Evolutionary conservation across 2,797 vertebrate genomes (phyloP).

Genomic region (Galagoides demidoff): DNA sequence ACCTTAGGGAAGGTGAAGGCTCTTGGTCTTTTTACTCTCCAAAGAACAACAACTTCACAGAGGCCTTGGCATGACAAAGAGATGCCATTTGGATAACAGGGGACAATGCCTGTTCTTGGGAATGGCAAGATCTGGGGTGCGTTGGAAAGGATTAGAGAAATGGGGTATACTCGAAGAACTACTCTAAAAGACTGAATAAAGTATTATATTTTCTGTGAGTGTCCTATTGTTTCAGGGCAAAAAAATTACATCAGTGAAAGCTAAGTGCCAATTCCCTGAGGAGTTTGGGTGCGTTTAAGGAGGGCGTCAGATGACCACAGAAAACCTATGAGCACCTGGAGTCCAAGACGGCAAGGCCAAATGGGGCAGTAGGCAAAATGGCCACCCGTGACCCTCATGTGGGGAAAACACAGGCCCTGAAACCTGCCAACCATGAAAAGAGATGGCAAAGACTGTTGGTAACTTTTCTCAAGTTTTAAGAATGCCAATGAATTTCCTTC

Average conservation of each 20-base stretch:
- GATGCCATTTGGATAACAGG: background rate
- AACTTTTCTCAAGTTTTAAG: background rate
- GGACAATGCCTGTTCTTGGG: background rate
- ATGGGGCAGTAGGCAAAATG: too few species aligned
- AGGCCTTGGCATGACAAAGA: background rate
- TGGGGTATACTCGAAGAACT: background rate
- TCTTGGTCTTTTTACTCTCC: background rate
- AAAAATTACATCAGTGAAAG: background rate
- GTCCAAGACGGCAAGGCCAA: background rate
- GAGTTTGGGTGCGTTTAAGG: background rate
- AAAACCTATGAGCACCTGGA: fast-evolving
- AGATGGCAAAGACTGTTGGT: background rate
- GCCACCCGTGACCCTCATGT: fast-evolving
- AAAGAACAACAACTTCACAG: background rate
- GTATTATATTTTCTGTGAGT: background rate
- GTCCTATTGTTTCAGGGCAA: background rate
- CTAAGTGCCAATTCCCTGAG: background rate
- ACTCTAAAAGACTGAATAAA: background rate
- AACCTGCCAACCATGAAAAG: background rate
- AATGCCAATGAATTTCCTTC: background rate
- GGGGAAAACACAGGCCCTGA: background rate
- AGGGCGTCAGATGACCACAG: background rate
- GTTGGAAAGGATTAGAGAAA: background rate
- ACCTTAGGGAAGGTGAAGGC: fast-evolving
- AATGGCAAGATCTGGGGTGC: background rate